Evolutionary conservation across 2,888 invertebrate genomes (phyloP), one percentile per base, ranked within the genome.

Genomic region (Podabrus alpinus): DNA sequence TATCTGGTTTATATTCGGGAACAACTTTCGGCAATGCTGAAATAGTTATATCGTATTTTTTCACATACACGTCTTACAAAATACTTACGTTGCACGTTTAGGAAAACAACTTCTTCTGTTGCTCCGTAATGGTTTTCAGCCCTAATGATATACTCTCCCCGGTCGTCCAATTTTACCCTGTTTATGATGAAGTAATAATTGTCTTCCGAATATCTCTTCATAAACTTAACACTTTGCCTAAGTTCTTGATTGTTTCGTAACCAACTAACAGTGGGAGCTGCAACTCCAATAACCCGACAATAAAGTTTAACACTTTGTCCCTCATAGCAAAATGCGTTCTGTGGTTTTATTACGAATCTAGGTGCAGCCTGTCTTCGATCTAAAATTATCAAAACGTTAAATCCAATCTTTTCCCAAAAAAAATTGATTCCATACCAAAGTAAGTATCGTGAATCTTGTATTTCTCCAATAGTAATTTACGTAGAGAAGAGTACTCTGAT

Each of bases 151-250:
- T 98, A 99, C 88, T 99, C 98, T 81, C 99, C 99, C 84, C 97
- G 93, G 88, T 99, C 99, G 78, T 97, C 96, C 79, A 97, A 88
- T 88, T 96, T 97, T 59, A 95, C 95, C 81, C 99, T 93, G 89
- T 98, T 99, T 82, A 99, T 98, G 79, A 98, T 94, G 88, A 99
- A 97, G 88, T 97, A 97, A 87, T 97, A 99, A 85, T 99, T 97
- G 83, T 98, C 97, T 71, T 95, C 97, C 62, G 93, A 92, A 86
- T 99, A 99, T 84, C 98, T 93, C 89, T 99, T 99, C 99, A 99
- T 99, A 88, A 96, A 98, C 88, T 99, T 99, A 80, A 98, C 98
- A 81, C 97, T 97, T 89, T 99, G 99, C 72, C 96, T 91, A 71
- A 99, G 89, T 86, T 98, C 98, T 84, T 93, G 92, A 88, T 96